Evolutionary conservation across 2,888 invertebrate genomes (phyloP), one percentile per base, ranked within the genome.

Genomic region (Pseudoips prasinana): DNA sequence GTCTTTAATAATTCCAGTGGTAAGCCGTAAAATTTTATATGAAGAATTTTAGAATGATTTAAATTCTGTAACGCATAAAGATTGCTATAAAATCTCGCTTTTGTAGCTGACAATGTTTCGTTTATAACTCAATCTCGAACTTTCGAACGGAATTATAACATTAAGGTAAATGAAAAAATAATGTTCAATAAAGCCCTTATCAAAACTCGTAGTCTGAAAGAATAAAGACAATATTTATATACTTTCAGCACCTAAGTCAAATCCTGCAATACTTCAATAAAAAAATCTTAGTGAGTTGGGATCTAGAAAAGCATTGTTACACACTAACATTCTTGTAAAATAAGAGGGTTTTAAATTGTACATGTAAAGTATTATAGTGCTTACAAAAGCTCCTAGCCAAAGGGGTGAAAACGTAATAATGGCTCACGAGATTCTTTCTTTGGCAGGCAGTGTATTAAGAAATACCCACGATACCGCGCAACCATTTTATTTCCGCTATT

Each of bases 401-500:
- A 14, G 14, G 14, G 14, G 14, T 14, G 14, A 14, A 14, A 14
- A 57, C 58, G 67, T 55, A 64, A 69, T 63, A 67, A 67, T 56
- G 58, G 60, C 52, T 49, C 57, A 58, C 48, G 46, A 46, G 57
- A 65, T 68, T 68, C 62, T 61, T 69, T 65, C 65, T 60, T 62
- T 61, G 56, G 46, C 58, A 54, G 54, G 46, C 56, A 61, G 64
- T 64, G 63, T 66, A 70, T 72, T 69, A 68, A 63, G 63, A 67
- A 68, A 69, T 67, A 58, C 63, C 55, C 53, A 43, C 56, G 46
- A 57, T 46, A 46, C 54, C 54, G 52, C 51, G 57, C 49, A 50
- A 64, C 56, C 58, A 61, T 66, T 63, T 67, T 53, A 58, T 62
- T 69, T 66, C 55, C 54, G 59, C 56, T 58, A 59, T 52, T 42